phyloP scores from a whole-genome alignment of 2,888 invertebrate genomes.

The Euclidia mi region DNA sequence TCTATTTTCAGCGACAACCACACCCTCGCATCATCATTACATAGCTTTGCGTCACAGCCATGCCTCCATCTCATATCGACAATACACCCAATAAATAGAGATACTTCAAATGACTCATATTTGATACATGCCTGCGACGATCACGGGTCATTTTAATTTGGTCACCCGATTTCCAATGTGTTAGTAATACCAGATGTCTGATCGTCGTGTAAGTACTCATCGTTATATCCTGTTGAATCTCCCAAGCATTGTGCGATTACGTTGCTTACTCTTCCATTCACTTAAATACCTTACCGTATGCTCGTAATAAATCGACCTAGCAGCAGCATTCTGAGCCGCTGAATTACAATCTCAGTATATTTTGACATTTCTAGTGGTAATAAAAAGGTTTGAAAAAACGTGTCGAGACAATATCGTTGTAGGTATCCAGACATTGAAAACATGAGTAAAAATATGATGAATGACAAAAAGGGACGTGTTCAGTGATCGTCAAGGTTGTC shows the following conservation, averaged over 20 bases:
- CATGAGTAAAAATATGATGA: constrained; percentile 9
- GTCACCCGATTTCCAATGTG: constrained; percentile 21
- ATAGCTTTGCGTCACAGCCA: constrained; percentile 71
- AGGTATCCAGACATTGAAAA: no score
- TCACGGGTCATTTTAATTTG: constrained; percentile 26
- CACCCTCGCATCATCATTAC: constrained; percentile 63
- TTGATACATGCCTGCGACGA: constrained; percentile 3
- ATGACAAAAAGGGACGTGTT: constrained; percentile 22
- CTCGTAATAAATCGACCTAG: not conserved
- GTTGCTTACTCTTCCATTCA: constrained; percentile 4
- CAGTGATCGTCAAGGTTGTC: constrained; percentile 49
- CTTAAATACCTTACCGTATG: not conserved
- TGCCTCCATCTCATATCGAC: constrained; percentile 66
- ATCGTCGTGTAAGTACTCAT: constrained; percentile 15
- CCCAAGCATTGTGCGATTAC: constrained; percentile 15
- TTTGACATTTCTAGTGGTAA: not conserved
- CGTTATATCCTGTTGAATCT: constrained; percentile 27
- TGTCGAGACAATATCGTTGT: not conserved
- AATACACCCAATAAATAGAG: constrained; percentile 28
- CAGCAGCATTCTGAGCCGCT: not conserved
- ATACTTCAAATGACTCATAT: constrained; percentile 8
- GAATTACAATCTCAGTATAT: not conserved
- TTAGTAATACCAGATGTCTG: constrained; percentile 38
- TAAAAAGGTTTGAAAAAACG: no score
- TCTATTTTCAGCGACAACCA: constrained; percentile 69